These are phyloP conservation scores for Chaetophractus vellerosus DNA, from an alignment of 2,797 vertebrate genomes.

Conservation along the genomic window DNA sequence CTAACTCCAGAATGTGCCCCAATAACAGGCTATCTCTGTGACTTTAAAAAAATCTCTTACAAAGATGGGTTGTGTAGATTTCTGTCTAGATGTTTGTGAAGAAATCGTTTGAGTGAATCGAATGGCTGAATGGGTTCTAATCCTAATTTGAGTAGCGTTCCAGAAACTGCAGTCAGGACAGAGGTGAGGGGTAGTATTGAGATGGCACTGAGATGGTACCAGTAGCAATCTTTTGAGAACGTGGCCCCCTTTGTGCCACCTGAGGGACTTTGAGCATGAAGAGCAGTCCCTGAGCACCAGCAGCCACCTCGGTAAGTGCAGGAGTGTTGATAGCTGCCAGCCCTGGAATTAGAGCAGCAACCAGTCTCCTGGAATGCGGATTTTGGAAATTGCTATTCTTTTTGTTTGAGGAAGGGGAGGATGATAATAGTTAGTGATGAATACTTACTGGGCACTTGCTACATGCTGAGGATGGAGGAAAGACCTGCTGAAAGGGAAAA, in stretches of 20 bases:
- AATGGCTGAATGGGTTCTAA: constrained; percentile 11
- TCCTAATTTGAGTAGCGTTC: constrained; percentile 41
- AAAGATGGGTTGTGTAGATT: background rate
- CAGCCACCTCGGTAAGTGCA: background rate
- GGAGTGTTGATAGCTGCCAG: background rate
- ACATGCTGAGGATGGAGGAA: background rate
- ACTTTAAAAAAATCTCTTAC: background rate
- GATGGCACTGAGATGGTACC: background rate
- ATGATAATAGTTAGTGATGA: background rate
- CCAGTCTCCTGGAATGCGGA: background rate
- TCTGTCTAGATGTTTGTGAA: background rate
- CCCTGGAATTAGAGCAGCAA: background rate
- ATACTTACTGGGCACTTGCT: background rate
- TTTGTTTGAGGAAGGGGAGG: background rate
- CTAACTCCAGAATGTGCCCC: background rate
- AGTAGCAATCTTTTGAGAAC: constrained; percentile 14
- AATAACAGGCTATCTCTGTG: background rate
- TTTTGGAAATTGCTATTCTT: constrained; percentile 3
- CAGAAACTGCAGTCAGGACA: background rate
- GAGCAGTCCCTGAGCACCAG: background rate
- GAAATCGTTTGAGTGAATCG: constrained; percentile 28
- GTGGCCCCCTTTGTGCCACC: background rate
- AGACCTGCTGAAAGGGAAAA: constrained; percentile 23
- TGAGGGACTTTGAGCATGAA: constrained; percentile 34
- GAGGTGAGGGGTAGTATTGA: background rate